Conservation (phyloP, 1,140 invertebrate genomes). For the Diploscapter pachys region DNA sequence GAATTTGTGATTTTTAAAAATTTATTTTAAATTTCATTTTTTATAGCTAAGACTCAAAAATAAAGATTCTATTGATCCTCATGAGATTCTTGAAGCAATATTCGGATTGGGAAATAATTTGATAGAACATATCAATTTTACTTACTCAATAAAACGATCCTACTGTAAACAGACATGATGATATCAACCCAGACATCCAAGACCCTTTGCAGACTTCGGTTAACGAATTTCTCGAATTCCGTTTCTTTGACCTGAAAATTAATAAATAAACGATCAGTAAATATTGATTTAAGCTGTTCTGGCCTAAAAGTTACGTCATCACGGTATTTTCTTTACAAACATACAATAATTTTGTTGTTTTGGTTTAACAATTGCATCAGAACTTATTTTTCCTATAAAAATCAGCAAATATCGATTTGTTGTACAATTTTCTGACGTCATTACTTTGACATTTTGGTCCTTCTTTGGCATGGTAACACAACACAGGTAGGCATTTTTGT, state of each 20-base stretch:
- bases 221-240: background rate
- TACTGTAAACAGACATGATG: constrained; percentile 40
- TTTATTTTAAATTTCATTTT: too few relatives aligned
- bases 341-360: too few relatives aligned
- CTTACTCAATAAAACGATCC: constrained; percentile 12
- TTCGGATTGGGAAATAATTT: too few relatives aligned
- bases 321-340: too few relatives aligned
- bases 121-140: too few relatives aligned
- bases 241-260: constrained; percentile 18
- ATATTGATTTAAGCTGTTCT: too few relatives aligned
- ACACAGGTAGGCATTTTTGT: constrained; percentile 49
- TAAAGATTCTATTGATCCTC: constrained; percentile 10
- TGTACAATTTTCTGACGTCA: constrained; percentile 2
- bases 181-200: constrained; percentile 50
- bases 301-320: too few relatives aligned
- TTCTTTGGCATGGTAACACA: constrained; percentile 41
- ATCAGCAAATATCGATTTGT: background rate
- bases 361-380: too few relatives aligned
- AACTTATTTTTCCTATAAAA: too few relatives aligned
- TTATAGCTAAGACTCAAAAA: constrained; percentile 1
- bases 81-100: too few relatives aligned
- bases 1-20: too few relatives aligned
- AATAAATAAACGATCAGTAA: constrained; percentile 12
- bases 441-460: constrained; percentile 2
- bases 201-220: constrained; percentile 6